These are phyloP conservation scores for Bellardia bayeri DNA, from an alignment of 2,888 invertebrate species.

Conservation along the genomic window DNA sequence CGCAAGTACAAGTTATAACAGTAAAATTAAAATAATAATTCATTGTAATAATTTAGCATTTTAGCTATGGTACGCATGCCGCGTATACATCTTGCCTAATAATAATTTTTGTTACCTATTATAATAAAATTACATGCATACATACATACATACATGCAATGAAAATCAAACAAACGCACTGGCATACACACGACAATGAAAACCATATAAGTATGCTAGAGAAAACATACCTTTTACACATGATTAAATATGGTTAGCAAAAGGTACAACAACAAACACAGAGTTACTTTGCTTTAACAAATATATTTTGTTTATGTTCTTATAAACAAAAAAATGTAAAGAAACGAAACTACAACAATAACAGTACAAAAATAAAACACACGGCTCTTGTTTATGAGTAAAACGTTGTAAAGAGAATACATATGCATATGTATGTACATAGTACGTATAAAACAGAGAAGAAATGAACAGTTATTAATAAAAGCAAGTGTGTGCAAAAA, in stretches of 20 bases:
- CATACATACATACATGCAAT: not conserved
- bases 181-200: not conserved
- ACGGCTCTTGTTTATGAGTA: constrained; percentile 12
- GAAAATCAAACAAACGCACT: constrained; percentile 38
- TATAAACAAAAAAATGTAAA: not conserved
- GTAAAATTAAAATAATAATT: constrained; percentile 82
- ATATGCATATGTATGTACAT: not conserved
- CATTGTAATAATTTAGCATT: constrained; percentile 82
- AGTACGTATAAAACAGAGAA: constrained; percentile 11
- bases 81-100: constrained; percentile 53
- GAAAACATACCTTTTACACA: constrained; percentile 19
- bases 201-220: constrained; percentile 54
- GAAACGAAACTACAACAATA: constrained; percentile 11
- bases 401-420: constrained; percentile 18
- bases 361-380: not conserved
- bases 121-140: constrained; percentile 8
- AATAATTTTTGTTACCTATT: constrained; percentile 33
- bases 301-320: not conserved
- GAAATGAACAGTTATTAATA: constrained; percentile 60
- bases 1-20: constrained; percentile 75
- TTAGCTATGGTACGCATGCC: constrained; percentile 73
- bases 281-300: constrained; percentile 19
- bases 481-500: constrained; percentile 26
- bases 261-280: constrained; percentile 7
- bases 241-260: constrained; percentile 9